Base-by-base conservation (phyloP, 2,113 vertebrate species). In the Turdus rufiventris region DNA sequence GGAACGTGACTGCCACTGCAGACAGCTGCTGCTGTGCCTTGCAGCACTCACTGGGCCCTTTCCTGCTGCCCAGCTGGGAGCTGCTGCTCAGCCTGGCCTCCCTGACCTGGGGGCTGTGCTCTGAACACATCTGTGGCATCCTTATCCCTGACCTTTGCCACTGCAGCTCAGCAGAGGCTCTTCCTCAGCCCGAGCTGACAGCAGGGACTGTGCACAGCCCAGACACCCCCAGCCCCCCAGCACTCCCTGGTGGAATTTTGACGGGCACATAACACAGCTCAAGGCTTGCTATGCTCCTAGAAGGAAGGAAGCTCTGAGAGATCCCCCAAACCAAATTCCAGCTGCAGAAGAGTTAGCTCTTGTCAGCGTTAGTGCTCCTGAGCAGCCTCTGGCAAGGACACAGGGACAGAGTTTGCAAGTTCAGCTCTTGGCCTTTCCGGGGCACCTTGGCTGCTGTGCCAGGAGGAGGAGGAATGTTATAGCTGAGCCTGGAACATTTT, bases 41-140 rank as follows among this genome's bases (percentile, higher is more conserved):
- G 1, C 43, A 26, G 60, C 8, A 15, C 65, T 13, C 0, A 4
- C 33, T 3, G 2, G 13, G 38, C 24, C 77, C 61, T 62, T 25
- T 28, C 40, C 34, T 2, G 2, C 28, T 3, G 2, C 26, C 29
- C 58, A 36, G 4, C 71, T 5, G 1, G 5, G 19, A 73, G 84
- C 76, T 26, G 36, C 48, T 14, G 40, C 40, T 12, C 12, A 58
- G 58, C 3, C 33, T 31, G 43, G 5, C 36, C 28, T 76, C 66
- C 51, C 47, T 81, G 47, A 9, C 8, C n/a, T 2, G 4, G 4
- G 25, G 11, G 23, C 29, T 48, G 53, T 50, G 47, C 43, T 40
- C 33, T 18, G 51, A 28, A 6, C 0, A 0, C 51, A 14, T 40
- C 5, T 0, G 1, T 24, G 48, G 26, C 2, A 2, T 26, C 13